These are phyloP conservation scores for Mionectes macconnelli DNA, from an alignment of 2,113 vertebrate species.

Conservation along the genomic window DNA sequence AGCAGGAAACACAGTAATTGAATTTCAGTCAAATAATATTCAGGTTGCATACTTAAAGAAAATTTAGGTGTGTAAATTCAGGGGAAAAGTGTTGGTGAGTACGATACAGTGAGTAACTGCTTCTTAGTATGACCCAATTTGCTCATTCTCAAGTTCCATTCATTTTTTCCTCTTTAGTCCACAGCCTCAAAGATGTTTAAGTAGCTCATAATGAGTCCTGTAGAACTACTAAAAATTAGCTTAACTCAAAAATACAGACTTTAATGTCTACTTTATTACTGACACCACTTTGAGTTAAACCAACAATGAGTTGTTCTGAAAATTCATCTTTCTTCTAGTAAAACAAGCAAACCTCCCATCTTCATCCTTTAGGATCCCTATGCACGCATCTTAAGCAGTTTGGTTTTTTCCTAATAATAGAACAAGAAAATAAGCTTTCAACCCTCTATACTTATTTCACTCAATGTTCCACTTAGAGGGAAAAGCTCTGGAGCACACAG, in stretches of 20 bases:
- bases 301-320: background rate
- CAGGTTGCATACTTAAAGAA: background rate
- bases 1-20: background rate
- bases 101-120: background rate
- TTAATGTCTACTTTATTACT: background rate
- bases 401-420: background rate
- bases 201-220: background rate
- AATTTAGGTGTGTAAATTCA: background rate
- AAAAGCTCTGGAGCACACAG: background rate
- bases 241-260: background rate
- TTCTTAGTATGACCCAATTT: background rate
- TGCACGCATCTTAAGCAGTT: rapidly evolving
- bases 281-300: background rate
- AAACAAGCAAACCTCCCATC: background rate
- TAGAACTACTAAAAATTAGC: background rate
- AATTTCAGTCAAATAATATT: background rate
- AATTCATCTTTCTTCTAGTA: background rate
- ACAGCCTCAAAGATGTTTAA: background rate
- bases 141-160: background rate
- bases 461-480: background rate
- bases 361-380: background rate
- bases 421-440: background rate
- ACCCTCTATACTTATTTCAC: background rate
- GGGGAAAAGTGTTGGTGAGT: background rate
- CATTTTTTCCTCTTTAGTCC: background rate